A percentile compares a stretch with the other conserved stretches of the same genome.
phyloP scores from a whole-genome alignment of 2,797 vertebrate species.

The Xiphophorus birchmanni region DNA sequence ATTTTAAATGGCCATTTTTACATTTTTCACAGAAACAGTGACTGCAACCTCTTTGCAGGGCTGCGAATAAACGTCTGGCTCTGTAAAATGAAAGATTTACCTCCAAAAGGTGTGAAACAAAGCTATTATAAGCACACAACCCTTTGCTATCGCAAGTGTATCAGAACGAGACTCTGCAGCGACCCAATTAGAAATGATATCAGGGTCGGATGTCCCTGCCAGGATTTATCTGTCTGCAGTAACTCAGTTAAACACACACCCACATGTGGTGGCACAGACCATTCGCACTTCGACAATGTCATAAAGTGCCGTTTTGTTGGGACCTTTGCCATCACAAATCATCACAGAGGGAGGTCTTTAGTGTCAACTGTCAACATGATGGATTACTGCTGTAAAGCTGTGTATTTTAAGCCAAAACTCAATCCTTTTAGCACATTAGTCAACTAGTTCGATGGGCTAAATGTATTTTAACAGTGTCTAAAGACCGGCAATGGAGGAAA shows the following conservation, averaged over 20 bases:
- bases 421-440: background rate
- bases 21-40: background rate
- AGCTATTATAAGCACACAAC: slow-evolving; percentile 21
- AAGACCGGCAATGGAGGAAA: background rate
- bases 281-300: slow-evolving; percentile 13
- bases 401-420: background rate
- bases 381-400: background rate
- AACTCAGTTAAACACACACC: slow-evolving; percentile 34
- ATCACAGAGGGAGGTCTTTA: background rate
- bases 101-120: slow-evolving; percentile 14
- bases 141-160: slow-evolving; percentile 14
- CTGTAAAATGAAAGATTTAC: slow-evolving; percentile 7
- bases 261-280: slow-evolving; percentile 21
- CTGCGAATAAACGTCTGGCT: background rate
- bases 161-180: slow-evolving; percentile 25
- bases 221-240: slow-evolving; percentile 39
- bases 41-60: background rate
- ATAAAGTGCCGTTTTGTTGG: slow-evolving; percentile 19
- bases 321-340: slow-evolving; percentile 20
- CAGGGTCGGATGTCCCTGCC: slow-evolving; percentile 32
- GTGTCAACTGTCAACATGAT: background rate
- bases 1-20: background rate
- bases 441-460: background rate
- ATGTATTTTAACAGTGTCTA: background rate
- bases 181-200: slow-evolving; percentile 41